phyloP scores from a whole-genome alignment of 1,140 invertebrate species.

The Drosophila bocki region DNA sequence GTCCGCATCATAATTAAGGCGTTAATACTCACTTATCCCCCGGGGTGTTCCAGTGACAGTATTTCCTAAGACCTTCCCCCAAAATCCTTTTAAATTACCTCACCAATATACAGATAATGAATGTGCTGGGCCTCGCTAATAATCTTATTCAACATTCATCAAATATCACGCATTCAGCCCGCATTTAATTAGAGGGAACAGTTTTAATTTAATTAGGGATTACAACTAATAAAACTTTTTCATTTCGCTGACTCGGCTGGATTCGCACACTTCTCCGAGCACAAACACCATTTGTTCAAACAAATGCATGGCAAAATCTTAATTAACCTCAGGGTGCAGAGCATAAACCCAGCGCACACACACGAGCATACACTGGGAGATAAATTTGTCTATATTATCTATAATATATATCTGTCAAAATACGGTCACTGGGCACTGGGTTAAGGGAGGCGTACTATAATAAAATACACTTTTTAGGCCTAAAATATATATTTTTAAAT shows the following conservation, averaged over 20 bases:
- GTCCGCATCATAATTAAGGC: not conserved
- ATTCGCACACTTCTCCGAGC: conserved; percentile 28
- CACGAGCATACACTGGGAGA: not conserved
- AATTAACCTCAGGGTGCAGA: conserved; percentile 77
- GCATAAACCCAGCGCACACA: conserved; percentile 64
- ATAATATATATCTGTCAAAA: not conserved
- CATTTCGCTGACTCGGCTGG: conserved; percentile 54
- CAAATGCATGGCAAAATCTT: conserved; percentile 80
- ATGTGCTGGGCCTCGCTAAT: conserved; percentile 16
- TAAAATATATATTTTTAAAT: no score
- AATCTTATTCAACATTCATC: conserved; percentile 48
- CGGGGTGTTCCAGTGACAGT: not conserved
- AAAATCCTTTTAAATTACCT: not conserved
- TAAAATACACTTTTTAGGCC: no score
- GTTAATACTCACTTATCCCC: not conserved
- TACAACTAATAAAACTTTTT: conserved; percentile 78
- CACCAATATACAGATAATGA: conserved; percentile 15
- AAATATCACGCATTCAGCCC: conserved; percentile 44
- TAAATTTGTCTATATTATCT: not conserved
- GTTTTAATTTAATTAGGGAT: conserved; percentile 77
- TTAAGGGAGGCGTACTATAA: no score
- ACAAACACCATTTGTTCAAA: conserved; percentile 68
- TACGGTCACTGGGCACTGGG: no score
- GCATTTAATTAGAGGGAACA: conserved; percentile 65
- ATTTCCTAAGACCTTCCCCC: not conserved